These are phyloP conservation scores for Chloroclysta siterata DNA, from an alignment of 2,888 invertebrate genomes.

Conservation along the genomic window DNA sequence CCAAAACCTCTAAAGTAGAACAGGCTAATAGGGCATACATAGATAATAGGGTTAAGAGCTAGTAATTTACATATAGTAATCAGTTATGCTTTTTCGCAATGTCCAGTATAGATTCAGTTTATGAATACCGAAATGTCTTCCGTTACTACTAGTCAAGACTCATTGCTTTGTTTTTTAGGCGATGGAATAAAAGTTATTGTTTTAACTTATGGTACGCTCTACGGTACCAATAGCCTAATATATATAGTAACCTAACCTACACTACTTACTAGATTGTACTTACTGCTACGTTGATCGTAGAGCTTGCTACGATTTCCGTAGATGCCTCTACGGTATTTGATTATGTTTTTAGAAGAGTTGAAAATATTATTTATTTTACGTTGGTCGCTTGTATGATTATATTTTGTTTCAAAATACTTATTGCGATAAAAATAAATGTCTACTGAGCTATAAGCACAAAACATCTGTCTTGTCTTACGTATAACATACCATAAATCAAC, in stretches of 20 bases:
- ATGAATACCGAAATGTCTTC: slow-evolving; percentile 21
- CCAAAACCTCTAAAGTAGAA: not conserved
- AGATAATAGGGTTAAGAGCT: not conserved
- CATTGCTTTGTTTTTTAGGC: no score
- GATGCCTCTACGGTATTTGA: slow-evolving; percentile 1
- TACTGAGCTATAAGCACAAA: slow-evolving; percentile 2
- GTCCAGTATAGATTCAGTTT: not conserved
- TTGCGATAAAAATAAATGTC: not conserved
- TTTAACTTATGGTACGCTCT: not conserved
- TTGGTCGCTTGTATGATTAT: not conserved
- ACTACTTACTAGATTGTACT: not conserved
- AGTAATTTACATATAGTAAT: not conserved
- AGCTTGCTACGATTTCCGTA: slow-evolving; percentile 7
- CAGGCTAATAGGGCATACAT: no score
- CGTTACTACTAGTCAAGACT: slow-evolving; percentile 4
- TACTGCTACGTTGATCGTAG: slow-evolving; percentile 9
- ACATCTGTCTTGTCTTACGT: not conserved
- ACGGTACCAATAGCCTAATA: not conserved
- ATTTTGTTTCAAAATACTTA: not conserved
- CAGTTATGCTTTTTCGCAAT: slow-evolving; percentile 8
- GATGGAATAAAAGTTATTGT: not conserved
- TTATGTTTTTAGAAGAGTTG: not conserved
- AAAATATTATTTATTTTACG: not conserved
- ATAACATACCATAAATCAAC: not conserved
- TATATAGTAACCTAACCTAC: no score